A percentile compares a stretch with the other conserved stretches of the same genome.
These are phyloP conservation scores for Oopsacas minuta DNA, from an alignment of 37 sponge, comb jelly and placozoan genomes.

Conservation along the genomic window DNA sequence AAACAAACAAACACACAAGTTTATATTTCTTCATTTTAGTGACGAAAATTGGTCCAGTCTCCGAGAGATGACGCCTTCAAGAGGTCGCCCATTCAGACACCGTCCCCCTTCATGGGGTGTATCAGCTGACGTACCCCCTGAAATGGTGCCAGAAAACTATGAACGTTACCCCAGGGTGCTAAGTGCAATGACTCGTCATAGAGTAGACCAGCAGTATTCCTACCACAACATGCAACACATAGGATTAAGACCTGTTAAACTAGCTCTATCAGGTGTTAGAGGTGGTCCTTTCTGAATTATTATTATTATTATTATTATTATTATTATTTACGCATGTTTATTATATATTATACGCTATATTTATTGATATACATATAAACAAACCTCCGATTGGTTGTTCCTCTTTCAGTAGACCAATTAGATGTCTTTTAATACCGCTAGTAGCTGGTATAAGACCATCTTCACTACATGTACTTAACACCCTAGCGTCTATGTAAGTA, in stretches of 20 bases:
- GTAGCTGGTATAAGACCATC: background rate
- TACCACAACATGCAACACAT: constrained; percentile 2
- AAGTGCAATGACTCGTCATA: background rate
- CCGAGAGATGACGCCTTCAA: constrained; percentile 70
- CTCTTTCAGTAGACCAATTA: background rate
- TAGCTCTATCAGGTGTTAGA: background rate
- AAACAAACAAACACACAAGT: background rate
- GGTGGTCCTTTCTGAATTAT: background rate
- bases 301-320: background rate
- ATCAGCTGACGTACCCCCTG: background rate
- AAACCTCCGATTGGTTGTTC: background rate
- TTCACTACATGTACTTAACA: background rate
- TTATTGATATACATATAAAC: no score
- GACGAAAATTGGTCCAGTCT: constrained; percentile 76
- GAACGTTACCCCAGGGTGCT: background rate
- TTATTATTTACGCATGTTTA: background rate
- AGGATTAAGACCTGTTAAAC: background rate
- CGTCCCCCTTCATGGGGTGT: constrained; percentile 63
- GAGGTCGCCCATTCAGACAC: constrained; percentile 29
- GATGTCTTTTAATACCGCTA: background rate
- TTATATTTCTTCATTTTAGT: background rate
- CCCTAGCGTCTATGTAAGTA: background rate
- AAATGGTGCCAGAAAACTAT: background rate
- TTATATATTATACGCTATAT: no score
- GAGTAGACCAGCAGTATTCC: background rate